Base-by-base conservation (phyloP, 2,797 vertebrate genomes). In the Siniperca undulata region DNA sequence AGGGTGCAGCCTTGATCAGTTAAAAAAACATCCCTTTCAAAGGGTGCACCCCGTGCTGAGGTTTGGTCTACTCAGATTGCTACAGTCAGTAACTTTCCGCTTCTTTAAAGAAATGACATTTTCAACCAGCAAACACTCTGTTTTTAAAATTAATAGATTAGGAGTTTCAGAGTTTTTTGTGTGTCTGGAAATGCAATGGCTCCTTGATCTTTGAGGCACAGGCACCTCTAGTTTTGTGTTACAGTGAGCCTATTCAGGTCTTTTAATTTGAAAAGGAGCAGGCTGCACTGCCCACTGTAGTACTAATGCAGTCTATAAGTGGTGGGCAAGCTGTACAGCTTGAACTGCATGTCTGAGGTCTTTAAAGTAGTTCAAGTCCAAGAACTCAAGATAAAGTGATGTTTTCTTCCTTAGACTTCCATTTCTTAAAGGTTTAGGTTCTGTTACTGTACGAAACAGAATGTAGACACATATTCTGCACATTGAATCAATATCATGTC, bases 211-310 rank as follows among this genome's bases (percentile, higher is more conserved):
- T 52, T 65, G 10, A 27, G 7, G 46, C 56, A 24, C 22, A 27
- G 7, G 46, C 56, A 24, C 22, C 36, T 72, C 40, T 34, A 5
- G 44, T 70, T 79, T 65, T 67, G 59, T 79, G 52, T 84, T 76
- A 61, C 42, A 70, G 40, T 55, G 11, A 40, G 71, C 53, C 72
- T 38, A 56, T 77, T 87, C 55, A 62, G 60, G 30, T 62, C 16
- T 71, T 82, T 69, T 81, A 48, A 73, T 74, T 69, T 85, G 36
- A 62, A 67, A 81, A 68, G 19, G 24, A 66, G 75, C n/a, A 38
- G 52, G 24, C 50, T 64, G 59, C 34, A 44, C 61, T 27, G 53
- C 40, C 70, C 56, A 40, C 30, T 59, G 59, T 44, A 66, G 27
- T 40, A 24, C 52, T 80, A 60, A 69, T 70, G 67, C 34, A 64